Evolutionary conservation across 2,797 vertebrate genomes (phyloP), one percentile per base, ranked within the genome.

Genomic region (Alosa sapidissima): DNA sequence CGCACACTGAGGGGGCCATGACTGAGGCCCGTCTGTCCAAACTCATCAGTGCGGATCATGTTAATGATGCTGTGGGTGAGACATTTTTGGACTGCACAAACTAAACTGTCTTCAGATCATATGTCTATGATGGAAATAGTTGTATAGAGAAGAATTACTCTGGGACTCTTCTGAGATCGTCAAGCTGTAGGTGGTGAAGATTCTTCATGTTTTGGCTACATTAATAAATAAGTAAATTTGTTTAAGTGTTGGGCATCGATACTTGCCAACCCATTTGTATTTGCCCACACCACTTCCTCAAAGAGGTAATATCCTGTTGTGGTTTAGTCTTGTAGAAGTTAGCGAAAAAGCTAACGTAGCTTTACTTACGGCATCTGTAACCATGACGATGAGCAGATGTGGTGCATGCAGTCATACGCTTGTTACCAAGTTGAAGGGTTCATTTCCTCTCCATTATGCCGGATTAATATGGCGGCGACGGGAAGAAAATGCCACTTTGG

Each of bases 401-500:
- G 68, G 36, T 6, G 33, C 68, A 72, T 41, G 14, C 68, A 47
- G 72, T 47, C 41, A 78, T 9, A 19, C 21, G 72, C 36, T 4
- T 36, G 72, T 78, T 47, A 41, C 9, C 1, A 47, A 2, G 72
- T 21, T 47, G 41, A 78, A 78, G 41, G 72, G 72, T 78, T 78
- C 72, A 78, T 78, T 78, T 78, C 72, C 41, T 78, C 36, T 78
- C 72, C 8, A 83, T 83, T 45, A 83, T 33, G 28, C 52, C 6
- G 16, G 54, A 83, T 45, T 58, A 82, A 83, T 36, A 83, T n/a
- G 33, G 16, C 52, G 19, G 36, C 16, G 41, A 0, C 41, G 16
- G 36, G 41, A 41, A 78, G 72, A 78, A 78, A 78, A 58, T 83
- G 28, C 54, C 82, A 83, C 52, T 60, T 60, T 13, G 58, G 82